phyloP scores from a whole-genome alignment of 1,140 invertebrate genomes.

The Ditylenchus dipsaci region DNA sequence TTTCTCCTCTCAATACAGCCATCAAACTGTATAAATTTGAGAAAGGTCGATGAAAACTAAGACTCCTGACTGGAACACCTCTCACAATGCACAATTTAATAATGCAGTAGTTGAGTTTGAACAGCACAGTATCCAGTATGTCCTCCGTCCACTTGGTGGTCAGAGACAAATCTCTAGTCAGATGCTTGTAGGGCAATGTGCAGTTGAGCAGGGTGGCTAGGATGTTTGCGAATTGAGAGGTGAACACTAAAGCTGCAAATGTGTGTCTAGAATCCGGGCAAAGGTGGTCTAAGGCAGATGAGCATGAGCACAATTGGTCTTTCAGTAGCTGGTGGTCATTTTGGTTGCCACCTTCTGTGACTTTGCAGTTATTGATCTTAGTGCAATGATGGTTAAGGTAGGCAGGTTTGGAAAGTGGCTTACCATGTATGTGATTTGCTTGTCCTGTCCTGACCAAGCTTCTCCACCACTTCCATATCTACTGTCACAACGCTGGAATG shows the following conservation, averaged over 20 bases:
- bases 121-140: not conserved
- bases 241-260: slow-evolving; percentile 7
- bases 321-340: not conserved
- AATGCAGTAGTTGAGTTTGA: slow-evolving; percentile 11
- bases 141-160: not conserved
- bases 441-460: not conserved
- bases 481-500: not conserved
- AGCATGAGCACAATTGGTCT: not conserved
- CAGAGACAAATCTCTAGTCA: slow-evolving; percentile 12
- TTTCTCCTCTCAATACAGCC: too few species aligned
- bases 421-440: not conserved
- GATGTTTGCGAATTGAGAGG: slow-evolving; percentile 9
- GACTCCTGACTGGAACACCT: not conserved
- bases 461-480: not conserved
- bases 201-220: slow-evolving; percentile 14
- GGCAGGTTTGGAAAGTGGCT: not conserved
- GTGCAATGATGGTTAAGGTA: too few species aligned
- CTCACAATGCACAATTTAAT: not conserved
- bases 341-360: not conserved
- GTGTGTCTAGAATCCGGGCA: slow-evolving; percentile 1
- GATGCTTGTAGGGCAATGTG: slow-evolving; percentile 9
- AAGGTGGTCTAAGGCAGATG: not conserved
- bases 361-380: too few species aligned
- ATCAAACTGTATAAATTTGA: too few species aligned
- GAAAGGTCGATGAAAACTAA: not conserved